Evolutionary conservation across 2,797 vertebrate species (phyloP).

Genomic region (Sus cebifrons): DNA sequence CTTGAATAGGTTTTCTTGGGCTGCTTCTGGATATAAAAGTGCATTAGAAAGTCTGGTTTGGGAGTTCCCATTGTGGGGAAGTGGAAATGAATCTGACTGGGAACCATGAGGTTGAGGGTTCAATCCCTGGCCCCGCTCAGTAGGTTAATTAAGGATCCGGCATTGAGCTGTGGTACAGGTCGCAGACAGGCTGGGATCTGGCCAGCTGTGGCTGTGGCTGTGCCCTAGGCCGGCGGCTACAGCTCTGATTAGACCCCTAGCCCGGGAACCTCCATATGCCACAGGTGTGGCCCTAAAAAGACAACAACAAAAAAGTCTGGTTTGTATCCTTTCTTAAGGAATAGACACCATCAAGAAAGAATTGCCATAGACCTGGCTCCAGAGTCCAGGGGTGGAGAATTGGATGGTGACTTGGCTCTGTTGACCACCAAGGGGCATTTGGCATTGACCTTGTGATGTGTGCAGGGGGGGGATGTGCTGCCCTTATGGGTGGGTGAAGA

Average conservation of each 20-base stretch:
- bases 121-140: no score
- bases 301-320: not conserved
- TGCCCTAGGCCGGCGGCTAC: no score
- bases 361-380: not conserved
- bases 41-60: not conserved
- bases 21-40: not conserved
- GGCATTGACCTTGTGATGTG: accelerated
- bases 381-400: not conserved
- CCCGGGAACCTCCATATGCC: no score
- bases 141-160: no score
- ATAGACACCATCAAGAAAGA: not conserved
- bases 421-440: accelerated
- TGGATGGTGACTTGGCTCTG: not conserved
- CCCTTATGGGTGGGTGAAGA: not conserved
- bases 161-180: no score
- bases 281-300: no score
- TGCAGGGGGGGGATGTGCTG: accelerated
- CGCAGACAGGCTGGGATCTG: no score
- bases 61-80: no score
- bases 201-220: no score
- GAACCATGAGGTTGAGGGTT: no score
- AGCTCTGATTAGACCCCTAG: no score
- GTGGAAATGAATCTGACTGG: no score
- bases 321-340: not conserved
- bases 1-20: not conserved